Conservation (phyloP, 2,113 vertebrate genomes). For the Clarias gariepinus region DNA sequence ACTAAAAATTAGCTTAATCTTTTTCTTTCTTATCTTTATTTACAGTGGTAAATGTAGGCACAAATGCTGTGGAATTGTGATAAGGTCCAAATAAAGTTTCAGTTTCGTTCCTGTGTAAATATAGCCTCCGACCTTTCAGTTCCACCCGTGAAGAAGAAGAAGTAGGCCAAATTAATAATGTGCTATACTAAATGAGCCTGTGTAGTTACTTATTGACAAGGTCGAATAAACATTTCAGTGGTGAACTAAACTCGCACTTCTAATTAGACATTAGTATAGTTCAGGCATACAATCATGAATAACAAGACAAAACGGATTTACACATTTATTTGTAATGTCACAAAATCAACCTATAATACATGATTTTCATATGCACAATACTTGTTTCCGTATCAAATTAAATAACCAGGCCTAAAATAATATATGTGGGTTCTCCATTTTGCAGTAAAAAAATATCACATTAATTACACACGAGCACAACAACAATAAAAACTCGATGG, state of each 20-base stretch:
- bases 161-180: neutral
- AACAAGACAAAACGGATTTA: slow-evolving; percentile 28
- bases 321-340: slow-evolving; percentile 46
- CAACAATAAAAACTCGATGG: neutral
- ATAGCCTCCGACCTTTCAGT: neutral
- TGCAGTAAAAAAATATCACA: neutral
- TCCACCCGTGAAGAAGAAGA: neutral
- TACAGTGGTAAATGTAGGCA: neutral
- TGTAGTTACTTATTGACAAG: neutral
- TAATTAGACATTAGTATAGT: neutral
- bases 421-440: neutral
- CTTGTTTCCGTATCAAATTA: neutral
- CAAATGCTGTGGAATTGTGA: neutral
- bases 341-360: neutral
- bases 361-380: neutral
- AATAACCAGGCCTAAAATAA: neutral
- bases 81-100: too few relatives aligned
- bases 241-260: neutral
- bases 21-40: neutral
- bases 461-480: neutral
- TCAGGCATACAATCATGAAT: slow-evolving; percentile 27
- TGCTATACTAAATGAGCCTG: neutral
- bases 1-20: neutral
- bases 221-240: neutral
- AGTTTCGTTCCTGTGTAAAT: neutral